These are phyloP conservation scores for Bufo bufo DNA, from an alignment of 2,113 vertebrate species.

Conservation along the genomic window DNA sequence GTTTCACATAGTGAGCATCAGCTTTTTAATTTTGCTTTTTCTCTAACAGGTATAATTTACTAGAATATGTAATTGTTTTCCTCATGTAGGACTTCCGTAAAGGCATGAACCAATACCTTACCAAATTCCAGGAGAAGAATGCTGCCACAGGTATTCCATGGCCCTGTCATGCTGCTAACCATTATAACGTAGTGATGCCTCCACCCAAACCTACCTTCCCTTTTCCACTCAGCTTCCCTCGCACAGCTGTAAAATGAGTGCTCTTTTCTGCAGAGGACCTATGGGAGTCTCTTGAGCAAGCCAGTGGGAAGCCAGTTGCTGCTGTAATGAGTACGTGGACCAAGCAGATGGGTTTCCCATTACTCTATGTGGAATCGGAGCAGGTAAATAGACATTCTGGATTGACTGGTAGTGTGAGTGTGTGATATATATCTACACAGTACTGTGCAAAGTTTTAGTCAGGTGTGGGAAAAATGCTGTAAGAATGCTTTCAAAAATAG, in stretches of 20 bases:
- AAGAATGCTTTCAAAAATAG: no score
- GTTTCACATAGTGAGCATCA: no score
- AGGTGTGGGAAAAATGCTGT: no score
- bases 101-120: constrained; percentile 96
- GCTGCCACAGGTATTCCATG: constrained; percentile 88
- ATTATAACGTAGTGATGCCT: neutral
- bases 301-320: constrained; percentile 93
- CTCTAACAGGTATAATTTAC: no score
- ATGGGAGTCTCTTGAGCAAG: constrained; percentile 94
- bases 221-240: constrained; percentile 17
- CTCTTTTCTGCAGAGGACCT: constrained; percentile 84
- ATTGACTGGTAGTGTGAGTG: no score
- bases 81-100: constrained; percentile 91
- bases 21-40: no score
- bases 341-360: constrained; percentile 97
- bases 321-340: constrained; percentile 97
- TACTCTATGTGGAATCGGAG: constrained; percentile 90
- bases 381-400: constrained; percentile 76
- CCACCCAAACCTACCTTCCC: constrained; percentile 36
- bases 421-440: no score
- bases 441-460: no score
- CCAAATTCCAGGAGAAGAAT: constrained; percentile 96
- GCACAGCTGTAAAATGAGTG: constrained; percentile 36
- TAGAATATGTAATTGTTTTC: constrained; percentile 50
- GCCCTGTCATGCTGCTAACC: neutral